Evolutionary conservation across 1,140 invertebrate species (phyloP), one percentile per base, ranked within the genome.

Genomic region (Drosophila chauvacae): DNA sequence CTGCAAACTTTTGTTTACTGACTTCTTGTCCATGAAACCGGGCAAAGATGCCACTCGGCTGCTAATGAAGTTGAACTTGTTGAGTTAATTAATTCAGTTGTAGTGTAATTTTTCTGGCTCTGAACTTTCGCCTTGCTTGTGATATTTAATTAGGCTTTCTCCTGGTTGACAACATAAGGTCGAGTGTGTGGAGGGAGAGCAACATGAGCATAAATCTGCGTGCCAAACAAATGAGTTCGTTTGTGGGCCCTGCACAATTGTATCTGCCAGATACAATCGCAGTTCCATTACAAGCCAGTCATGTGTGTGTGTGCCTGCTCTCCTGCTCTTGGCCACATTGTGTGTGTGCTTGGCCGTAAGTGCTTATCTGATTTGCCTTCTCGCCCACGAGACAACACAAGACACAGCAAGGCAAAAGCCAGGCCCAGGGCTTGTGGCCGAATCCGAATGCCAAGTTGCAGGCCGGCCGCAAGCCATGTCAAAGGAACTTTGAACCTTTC

Each of bases 231-330:
- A 87, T 77, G 66, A 45, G 44, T 66, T 56, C 69, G 70, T 66
- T 57, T 64, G 60, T 51, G 80, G 26, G 45, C 51, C 66, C 16
- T 23, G 50, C 65, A 86, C 69, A 86, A 81, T 79, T 81, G 86
- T 85, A 85, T 90, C 85, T 85, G 68, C 47, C 86, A 75, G 81
- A 90, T 90, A 85, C 86, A 81, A 90, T 90, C 86, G 59, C 62
- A 80, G 76, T 80, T 77, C 80, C 85, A 88, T 88, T 88, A 90
- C 81, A 79, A 81, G 73, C 51, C 77, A 53, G 70, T 35, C 57
- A 50, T 23, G 20, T 41, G 33, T 72, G 14, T 69, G 62, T 76
- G 35, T 18, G 41, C 20, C 42, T 37, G 41, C 57, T 51, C 33
- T 41, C 37, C 63, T 37, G 41, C 56, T 77, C 50, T 50, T 60